Evolutionary conservation across 2,113 vertebrate species (phyloP).

Genomic region (Campylomormyrus tamandua): DNA sequence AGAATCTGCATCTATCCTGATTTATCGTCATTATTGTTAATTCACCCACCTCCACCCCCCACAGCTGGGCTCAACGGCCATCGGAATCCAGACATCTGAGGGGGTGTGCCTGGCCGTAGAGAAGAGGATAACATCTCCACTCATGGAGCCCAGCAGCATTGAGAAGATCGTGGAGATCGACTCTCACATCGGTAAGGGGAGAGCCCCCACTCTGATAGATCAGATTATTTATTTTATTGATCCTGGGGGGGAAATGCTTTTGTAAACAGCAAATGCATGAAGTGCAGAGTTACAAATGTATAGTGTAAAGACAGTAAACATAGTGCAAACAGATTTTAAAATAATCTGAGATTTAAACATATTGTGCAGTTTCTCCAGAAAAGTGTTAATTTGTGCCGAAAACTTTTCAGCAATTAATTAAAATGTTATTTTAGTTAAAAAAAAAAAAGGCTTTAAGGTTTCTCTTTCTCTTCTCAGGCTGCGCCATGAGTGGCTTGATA

Average conservation of each 20-base stretch:
- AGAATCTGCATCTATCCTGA: not conserved
- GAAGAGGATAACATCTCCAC: slow-evolving; percentile 93
- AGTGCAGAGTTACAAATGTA: not conserved
- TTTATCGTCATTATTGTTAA: not conserved
- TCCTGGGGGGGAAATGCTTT: not conserved
- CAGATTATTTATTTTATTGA: not conserved
- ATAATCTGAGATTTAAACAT: not conserved
- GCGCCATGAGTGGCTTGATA: slow-evolving; percentile 97
- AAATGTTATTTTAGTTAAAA: not conserved
- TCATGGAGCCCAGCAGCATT: slow-evolving; percentile 98
- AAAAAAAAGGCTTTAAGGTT: not conserved
- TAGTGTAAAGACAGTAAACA: not conserved
- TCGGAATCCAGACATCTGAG: slow-evolving; percentile 93
- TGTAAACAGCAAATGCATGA: not conserved
- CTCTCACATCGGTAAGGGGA: slow-evolving; percentile 79
- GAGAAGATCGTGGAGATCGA: slow-evolving; percentile 99
- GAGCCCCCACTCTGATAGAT: not conserved
- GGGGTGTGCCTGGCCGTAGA: slow-evolving; percentile 96
- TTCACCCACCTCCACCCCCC: slow-evolving; percentile 16
- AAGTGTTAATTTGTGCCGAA: not conserved
- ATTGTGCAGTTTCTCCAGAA: not conserved
- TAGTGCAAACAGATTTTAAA: not conserved
- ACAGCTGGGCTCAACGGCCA: slow-evolving; percentile 94
- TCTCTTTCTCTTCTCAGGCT: slow-evolving; percentile 62
- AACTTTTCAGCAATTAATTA: not conserved